phyloP scores from a whole-genome alignment of 2,797 vertebrate species.

The Stomatorhinus walkeri region DNA sequence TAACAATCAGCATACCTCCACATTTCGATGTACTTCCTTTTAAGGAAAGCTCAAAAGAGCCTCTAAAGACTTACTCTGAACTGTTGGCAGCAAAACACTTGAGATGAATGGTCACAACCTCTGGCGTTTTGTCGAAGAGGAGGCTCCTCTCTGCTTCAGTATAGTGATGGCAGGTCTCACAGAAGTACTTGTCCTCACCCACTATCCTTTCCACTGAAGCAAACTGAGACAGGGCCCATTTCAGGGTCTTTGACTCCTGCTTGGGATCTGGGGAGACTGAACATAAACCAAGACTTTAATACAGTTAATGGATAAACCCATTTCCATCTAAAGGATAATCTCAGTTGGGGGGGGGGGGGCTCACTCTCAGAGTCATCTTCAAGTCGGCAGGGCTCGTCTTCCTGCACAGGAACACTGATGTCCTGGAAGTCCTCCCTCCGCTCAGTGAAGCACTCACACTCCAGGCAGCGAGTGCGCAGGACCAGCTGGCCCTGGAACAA shows the following conservation, averaged over 20 bases:
- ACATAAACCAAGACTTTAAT: not conserved
- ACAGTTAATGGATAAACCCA: not conserved
- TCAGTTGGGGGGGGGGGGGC: not conserved
- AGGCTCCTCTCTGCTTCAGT: slow-evolving; percentile 93
- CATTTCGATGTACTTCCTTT: not conserved
- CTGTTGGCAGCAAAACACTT: slow-evolving; percentile 95
- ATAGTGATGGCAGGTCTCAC: slow-evolving; percentile 93
- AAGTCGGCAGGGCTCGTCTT: slow-evolving; percentile 72
- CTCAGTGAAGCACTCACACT: slow-evolving; percentile 93
- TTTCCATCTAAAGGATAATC: not conserved
- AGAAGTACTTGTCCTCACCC: slow-evolving; percentile 97
- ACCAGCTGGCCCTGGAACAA: slow-evolving; percentile 93
- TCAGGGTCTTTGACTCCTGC: slow-evolving; percentile 82
- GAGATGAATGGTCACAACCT: slow-evolving; percentile 93
- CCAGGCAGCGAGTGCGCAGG: slow-evolving; percentile 86
- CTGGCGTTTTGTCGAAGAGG: slow-evolving; percentile 92
- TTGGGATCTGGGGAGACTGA: slow-evolving; percentile 95
- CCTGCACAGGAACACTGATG: slow-evolving; percentile 93
- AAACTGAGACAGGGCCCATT: slow-evolving; percentile 94
- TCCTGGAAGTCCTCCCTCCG: slow-evolving; percentile 94
- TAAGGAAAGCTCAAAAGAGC: not conserved
- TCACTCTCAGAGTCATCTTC: slow-evolving; percentile 77
- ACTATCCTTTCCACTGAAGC: slow-evolving; percentile 96
- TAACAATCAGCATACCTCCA: not conserved
- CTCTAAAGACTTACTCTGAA: slow-evolving; percentile 67